Evolutionary conservation across 2,797 vertebrate genomes (phyloP), one percentile per base, ranked within the genome.

Genomic region (Acrossocheilus fasciatus): DNA sequence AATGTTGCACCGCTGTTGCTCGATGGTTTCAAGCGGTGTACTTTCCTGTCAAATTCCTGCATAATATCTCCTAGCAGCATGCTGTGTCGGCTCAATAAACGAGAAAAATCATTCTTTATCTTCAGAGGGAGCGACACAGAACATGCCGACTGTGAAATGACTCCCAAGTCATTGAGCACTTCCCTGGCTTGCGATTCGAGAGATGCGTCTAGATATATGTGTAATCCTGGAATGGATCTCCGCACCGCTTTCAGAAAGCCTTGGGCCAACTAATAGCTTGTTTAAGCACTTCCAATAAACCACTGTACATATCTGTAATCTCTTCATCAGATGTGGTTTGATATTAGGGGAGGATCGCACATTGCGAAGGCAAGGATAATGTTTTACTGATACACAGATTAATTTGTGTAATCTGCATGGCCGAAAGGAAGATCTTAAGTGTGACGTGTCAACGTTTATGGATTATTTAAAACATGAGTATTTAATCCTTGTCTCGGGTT

Each of bases 301-400:
- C 92, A 92, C 83, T 82, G 90, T 92, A 92, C 93, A 95, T 92
- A 92, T 91, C 88, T 92, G 91, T 95, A 95, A 95, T 95, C 94
- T 95, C 91, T 92, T 81, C 87, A 91, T 89, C 93, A 93, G 93
- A 94, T 92, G 92, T 92, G 93, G 92, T 92, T 88, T 90, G 91
- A 93, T 91, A 91, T 92, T 89, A 91, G 83, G 66, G 91, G 92
- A 76, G 90, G 94, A 92, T 93, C 90, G 92, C 93, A 91, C 92
- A 90, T 91, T 81, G 87, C 91, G 93, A 94, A 95, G 69, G 90
- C 91, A 89, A 20, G 92, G 93, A 95, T 95, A 93, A 95, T 94
- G 93, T 94, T 94, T 94, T 92, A 87, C 91, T 95, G 94, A 95
- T 95, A 91, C 91, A 93, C 93, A 95, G 95, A 96, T 96, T 95